Conservation (phyloP, 1,140 invertebrate species). For the Drosophila neocordata region DNA sequence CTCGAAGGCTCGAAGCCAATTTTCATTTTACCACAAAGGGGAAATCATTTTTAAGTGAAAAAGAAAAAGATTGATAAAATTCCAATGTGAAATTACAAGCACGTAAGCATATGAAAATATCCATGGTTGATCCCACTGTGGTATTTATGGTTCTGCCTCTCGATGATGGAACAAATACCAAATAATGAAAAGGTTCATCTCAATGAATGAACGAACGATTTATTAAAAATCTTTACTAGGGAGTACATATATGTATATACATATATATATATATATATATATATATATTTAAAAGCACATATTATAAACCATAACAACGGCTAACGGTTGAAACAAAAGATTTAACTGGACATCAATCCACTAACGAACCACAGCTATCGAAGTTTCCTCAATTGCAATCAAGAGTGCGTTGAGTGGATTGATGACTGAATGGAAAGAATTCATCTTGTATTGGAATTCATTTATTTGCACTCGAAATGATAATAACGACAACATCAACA, state of each 20-base stretch:
- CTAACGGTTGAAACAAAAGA: conserved; percentile 37
- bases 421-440: not conserved
- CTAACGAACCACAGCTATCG: conserved; percentile 33
- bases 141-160: not conserved
- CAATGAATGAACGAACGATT: conserved; percentile 1
- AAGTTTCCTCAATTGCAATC: conserved; percentile 24
- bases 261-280: no score
- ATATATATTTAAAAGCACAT: no score
- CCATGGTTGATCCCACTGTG: not conserved
- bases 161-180: conserved; percentile 9
- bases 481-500: conserved; percentile 21
- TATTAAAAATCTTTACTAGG: conserved; percentile 12
- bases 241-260: conserved; percentile 26
- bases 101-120: not conserved
- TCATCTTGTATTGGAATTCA: conserved; percentile 27
- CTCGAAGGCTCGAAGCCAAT: conserved; percentile 33
- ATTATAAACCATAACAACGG: conserved; percentile 46
- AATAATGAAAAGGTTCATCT: conserved; percentile 4
- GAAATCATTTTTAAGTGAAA: not conserved
- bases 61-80: conserved; percentile 2
- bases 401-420: conserved; percentile 30
- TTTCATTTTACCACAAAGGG: conserved; percentile 29
- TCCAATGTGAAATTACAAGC: not conserved
- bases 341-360: conserved; percentile 14
- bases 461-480: conserved; percentile 49